Conservation (phyloP, 2,888 invertebrate genomes). For the Sinhomidia bicolor region DNA sequence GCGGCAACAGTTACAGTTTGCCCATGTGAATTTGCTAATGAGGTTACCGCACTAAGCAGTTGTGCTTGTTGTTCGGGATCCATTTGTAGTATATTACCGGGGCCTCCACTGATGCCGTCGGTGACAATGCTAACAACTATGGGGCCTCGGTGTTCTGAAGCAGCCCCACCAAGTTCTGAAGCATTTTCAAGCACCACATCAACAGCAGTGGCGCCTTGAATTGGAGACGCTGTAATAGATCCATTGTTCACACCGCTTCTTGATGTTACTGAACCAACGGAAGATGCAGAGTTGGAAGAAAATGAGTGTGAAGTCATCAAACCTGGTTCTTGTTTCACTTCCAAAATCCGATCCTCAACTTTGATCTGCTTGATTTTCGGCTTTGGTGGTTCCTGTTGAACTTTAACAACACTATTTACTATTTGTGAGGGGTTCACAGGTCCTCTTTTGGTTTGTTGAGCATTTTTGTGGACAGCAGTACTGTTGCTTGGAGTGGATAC, state of each 20-base stretch:
- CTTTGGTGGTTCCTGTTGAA: neutral
- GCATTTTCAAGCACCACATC: constrained; percentile 68
- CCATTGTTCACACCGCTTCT: neutral
- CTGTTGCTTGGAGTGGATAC: neutral
- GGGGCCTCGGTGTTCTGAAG: constrained; percentile 56
- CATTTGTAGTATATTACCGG: constrained; percentile 61
- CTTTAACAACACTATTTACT: constrained; percentile 15
- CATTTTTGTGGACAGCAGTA: neutral
- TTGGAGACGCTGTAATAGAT: constrained; percentile 26
- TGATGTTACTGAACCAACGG: neutral
- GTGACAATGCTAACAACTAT: constrained; percentile 72
- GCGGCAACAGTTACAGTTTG: constrained; percentile 55
- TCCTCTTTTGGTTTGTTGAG: constrained; percentile 15
- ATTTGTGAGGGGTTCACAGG: neutral
- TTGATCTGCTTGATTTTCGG: constrained; percentile 56
- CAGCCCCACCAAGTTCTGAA: constrained; percentile 16
- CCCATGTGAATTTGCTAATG: constrained; percentile 53
- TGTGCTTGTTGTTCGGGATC: constrained; percentile 67
- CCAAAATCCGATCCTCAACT: constrained; percentile 42
- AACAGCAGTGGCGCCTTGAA: constrained; percentile 62
- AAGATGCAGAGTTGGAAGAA: neutral
- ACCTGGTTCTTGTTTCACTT: constrained; percentile 55
- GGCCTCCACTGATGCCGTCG: constrained; percentile 51
- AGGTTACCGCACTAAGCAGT: constrained; percentile 61
- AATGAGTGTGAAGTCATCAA: neutral